Conservation (phyloP, 2,888 invertebrate genomes). For the Zaprionus obscuricornis region DNA sequence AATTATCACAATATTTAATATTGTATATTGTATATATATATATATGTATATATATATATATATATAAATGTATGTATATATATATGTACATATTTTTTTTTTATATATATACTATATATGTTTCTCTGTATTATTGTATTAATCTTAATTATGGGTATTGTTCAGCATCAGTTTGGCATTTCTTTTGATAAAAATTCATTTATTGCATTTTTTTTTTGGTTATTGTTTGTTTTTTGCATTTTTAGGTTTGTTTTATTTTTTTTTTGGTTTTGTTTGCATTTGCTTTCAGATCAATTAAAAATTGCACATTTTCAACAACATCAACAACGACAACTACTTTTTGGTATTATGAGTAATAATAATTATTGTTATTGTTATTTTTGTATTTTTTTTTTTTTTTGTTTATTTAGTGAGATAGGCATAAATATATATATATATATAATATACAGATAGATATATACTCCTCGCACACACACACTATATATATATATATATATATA, state of each 20-base stretch:
- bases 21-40: too few relatives aligned
- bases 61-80: constrained; percentile 37
- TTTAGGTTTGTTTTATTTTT: constrained; percentile 30
- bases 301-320: constrained; percentile 83
- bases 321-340: constrained; percentile 83
- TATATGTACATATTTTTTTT: constrained; percentile 5
- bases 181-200: constrained; percentile 59
- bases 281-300: constrained; percentile 74
- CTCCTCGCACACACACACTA: constrained; percentile 10
- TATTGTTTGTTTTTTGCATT: constrained; percentile 35
- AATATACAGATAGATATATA: constrained; percentile 9
- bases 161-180: constrained; percentile 60
- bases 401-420: constrained; percentile 52
- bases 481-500: constrained; percentile 23
- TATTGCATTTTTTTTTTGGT: too few relatives aligned
- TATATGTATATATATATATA: constrained; percentile 46
- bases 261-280: constrained; percentile 42
- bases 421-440: constrained; percentile 14
- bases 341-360: constrained; percentile 72
- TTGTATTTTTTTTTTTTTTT: too few relatives aligned
- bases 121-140: too few relatives aligned
- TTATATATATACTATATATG: too few relatives aligned
- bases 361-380: constrained; percentile 66
- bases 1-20: constrained; percentile 5
- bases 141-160: constrained; percentile 40